Evolutionary conservation across 2,888 invertebrate species (phyloP).

Genomic region (Gymnoscelis rufifasciata): DNA sequence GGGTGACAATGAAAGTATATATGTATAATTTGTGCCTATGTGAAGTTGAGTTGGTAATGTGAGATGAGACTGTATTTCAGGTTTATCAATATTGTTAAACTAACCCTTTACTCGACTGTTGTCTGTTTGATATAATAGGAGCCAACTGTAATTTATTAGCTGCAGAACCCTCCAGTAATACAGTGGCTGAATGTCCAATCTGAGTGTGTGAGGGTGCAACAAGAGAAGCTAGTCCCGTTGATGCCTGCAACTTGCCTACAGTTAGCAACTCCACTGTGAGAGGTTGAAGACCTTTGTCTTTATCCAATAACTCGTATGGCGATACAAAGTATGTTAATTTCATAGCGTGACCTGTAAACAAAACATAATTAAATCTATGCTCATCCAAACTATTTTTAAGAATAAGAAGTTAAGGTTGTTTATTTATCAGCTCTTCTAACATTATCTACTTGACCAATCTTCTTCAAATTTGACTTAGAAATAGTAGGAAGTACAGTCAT

Average conservation of each 20-base stretch:
- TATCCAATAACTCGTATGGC: constrained; percentile 92
- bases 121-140: constrained; percentile 84
- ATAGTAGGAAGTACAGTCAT: too few relatives aligned
- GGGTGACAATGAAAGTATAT: too few relatives aligned
- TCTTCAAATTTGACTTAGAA: too few relatives aligned
- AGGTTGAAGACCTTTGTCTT: constrained; percentile 85
- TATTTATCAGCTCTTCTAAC: too few relatives aligned
- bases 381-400: too few relatives aligned
- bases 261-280: constrained; percentile 87
- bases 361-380: too few relatives aligned
- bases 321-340: constrained; percentile 95
- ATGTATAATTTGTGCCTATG: too few relatives aligned
- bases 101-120: constrained; percentile 86
- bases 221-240: constrained; percentile 57
- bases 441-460: too few relatives aligned
- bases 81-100: neutral
- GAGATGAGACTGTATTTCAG: neutral
- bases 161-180: constrained; percentile 92
- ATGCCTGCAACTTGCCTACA: constrained; percentile 57
- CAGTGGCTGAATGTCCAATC: constrained; percentile 92
- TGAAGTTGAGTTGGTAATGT: too few relatives aligned
- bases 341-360: constrained; percentile 91
- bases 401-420: too few relatives aligned
- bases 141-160: constrained; percentile 89
- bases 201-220: constrained; percentile 76